These are phyloP conservation scores for Anguilla marmorata DNA, from an alignment of 2,797 vertebrate species.

Conservation along the genomic window DNA sequence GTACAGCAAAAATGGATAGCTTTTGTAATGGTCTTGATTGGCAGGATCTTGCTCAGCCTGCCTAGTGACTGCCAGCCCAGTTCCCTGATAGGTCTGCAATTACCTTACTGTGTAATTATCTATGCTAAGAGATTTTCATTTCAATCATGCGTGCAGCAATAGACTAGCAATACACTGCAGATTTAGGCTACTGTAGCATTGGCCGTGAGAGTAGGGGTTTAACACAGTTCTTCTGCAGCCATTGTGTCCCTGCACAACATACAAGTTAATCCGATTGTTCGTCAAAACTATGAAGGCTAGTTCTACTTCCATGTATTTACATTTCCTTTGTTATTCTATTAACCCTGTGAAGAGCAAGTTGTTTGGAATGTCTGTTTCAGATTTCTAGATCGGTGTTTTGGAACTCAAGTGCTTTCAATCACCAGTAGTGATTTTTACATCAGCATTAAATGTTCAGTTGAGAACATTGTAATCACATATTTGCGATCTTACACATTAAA, in stretches of 20 bases:
- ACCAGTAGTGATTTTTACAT: too few species aligned
- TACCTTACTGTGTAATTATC: constrained; percentile 28
- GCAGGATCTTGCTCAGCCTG: neutral
- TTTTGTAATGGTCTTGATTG: neutral
- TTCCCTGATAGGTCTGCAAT: constrained; percentile 12
- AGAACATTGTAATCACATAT: too few species aligned
- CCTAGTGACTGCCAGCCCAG: neutral
- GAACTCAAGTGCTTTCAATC: too few species aligned
- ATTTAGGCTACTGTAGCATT: neutral
- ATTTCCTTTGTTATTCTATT: neutral
- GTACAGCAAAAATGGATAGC: neutral
- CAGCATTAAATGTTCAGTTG: too few species aligned
- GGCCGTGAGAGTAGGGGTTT: neutral
- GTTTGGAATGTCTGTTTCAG: too few species aligned
- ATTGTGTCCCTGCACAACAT: neutral
- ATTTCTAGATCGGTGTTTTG: too few species aligned
- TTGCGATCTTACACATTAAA: too few species aligned
- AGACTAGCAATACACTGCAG: neutral
- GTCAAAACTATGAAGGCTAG: neutral
- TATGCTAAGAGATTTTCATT: constrained; percentile 31
- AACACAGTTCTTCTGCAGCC: neutral
- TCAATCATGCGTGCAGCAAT: constrained; percentile 13
- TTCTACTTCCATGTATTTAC: neutral
- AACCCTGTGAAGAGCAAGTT: neutral
- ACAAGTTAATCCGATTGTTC: neutral